Conservation (phyloP, 1,140 invertebrate genomes). For the Drosophila navojoa region DNA sequence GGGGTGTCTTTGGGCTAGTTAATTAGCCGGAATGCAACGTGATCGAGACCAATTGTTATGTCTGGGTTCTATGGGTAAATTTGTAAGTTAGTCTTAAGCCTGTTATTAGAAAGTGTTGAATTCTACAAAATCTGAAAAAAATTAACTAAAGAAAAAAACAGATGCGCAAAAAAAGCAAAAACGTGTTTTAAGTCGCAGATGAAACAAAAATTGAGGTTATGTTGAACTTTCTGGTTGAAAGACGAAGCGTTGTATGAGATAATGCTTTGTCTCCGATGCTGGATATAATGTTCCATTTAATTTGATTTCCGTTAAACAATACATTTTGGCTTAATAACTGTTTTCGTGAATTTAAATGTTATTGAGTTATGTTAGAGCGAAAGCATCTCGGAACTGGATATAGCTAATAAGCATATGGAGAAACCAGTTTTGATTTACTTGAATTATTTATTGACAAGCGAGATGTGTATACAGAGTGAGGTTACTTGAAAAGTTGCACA, state of each 20-base stretch:
- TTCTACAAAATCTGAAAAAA: constrained; percentile 37
- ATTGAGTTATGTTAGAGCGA: no score
- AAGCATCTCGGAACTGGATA: no score
- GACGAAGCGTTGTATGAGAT: background rate
- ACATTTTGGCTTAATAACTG: no score
- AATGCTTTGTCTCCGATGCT: background rate
- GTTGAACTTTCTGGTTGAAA: background rate
- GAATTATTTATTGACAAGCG: no score
- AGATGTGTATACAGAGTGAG: no score
- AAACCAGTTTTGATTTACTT: no score
- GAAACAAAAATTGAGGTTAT: constrained; percentile 14
- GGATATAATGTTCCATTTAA: background rate
- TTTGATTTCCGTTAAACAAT: background rate
- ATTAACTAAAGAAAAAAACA: constrained; percentile 29
- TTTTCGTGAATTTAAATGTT: no score
- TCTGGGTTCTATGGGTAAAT: constrained; percentile 36
- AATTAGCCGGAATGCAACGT: constrained; percentile 5
- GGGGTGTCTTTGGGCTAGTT: background rate
- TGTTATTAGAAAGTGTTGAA: constrained; percentile 20
- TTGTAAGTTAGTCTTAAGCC: constrained; percentile 41
- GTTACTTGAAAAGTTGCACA: no score
- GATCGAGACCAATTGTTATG: constrained; percentile 37
- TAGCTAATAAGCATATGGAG: no score
- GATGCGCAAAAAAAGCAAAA: constrained; percentile 49
- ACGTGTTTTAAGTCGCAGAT: constrained; percentile 3